phyloP scores from a whole-genome alignment of 2,888 invertebrate genomes.

The Synanthedon vespiformis region DNA sequence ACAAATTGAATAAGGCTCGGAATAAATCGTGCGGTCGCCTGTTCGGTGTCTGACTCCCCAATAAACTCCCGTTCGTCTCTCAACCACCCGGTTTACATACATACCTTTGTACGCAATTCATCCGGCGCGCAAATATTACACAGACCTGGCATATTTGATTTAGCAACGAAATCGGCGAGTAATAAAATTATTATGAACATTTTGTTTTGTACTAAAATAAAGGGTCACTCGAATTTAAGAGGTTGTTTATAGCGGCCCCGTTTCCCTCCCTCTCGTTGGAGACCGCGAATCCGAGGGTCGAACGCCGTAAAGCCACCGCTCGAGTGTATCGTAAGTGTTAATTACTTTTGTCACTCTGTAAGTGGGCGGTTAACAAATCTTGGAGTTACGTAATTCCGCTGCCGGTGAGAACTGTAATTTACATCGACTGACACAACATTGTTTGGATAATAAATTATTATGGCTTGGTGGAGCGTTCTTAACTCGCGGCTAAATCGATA shows the following conservation, averaged over 20 bases:
- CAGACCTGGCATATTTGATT: neutral
- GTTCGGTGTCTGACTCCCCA: conserved; percentile 42
- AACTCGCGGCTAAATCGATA: conserved; percentile 61
- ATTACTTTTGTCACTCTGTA: conserved; percentile 63
- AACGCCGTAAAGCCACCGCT: conserved; percentile 47
- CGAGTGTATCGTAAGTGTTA: conserved; percentile 62
- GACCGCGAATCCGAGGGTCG: conserved; percentile 37
- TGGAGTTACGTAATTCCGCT: conserved; percentile 45
- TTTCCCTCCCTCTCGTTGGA: conserved; percentile 44
- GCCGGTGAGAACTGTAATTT: conserved; percentile 48
- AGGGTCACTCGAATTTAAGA: conserved; percentile 25
- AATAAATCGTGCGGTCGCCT: conserved; percentile 58
- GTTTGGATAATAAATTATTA: conserved; percentile 62
- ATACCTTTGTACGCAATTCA: conserved; percentile 37
- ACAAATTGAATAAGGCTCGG: conserved; percentile 65
- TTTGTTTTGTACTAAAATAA: neutral
- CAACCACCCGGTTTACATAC: conserved; percentile 46
- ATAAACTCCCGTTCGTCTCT: conserved; percentile 42
- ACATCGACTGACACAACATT: conserved; percentile 52
- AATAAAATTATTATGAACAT: conserved; percentile 1
- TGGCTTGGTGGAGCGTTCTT: conserved; percentile 54
- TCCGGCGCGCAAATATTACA: conserved; percentile 2
- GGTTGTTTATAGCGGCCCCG: conserved; percentile 32
- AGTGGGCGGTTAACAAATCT: conserved; percentile 58
- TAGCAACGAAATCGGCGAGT: too few relatives aligned